Evolutionary conservation across 1,140 invertebrate species (phyloP).

Genomic region (Meloidogyne floridensis): DNA sequence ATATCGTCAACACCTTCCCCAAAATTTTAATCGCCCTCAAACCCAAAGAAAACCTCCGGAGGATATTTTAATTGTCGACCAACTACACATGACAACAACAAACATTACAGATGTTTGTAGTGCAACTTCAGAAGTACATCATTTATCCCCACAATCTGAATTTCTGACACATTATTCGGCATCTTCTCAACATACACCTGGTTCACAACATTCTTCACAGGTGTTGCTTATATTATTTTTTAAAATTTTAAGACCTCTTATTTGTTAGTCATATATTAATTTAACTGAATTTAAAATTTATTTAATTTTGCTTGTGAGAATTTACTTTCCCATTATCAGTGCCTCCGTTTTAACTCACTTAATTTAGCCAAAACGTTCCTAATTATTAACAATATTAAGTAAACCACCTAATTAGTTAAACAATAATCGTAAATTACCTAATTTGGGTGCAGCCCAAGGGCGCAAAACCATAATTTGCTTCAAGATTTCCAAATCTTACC

Average conservation of each 20-base stretch:
- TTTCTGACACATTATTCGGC: conserved; percentile 45
- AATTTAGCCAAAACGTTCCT: too few species aligned
- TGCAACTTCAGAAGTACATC: conserved; percentile 20
- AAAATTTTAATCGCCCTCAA: conserved; percentile 13
- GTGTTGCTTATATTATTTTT: not conserved
- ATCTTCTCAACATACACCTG: conserved; percentile 47
- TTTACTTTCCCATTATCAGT: too few species aligned
- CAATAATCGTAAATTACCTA: too few species aligned
- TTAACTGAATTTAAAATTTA: too few species aligned
- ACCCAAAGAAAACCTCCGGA: conserved; percentile 18
- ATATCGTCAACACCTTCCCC: not conserved
- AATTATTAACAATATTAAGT: too few species aligned
- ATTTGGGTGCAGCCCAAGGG: too few species aligned
- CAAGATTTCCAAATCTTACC: too few species aligned
- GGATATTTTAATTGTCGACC: conserved; percentile 23
- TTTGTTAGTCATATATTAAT: too few species aligned
- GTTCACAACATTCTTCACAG: conserved; percentile 41
- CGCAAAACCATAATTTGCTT: too few species aligned
- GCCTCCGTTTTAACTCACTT: too few species aligned
- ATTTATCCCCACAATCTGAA: conserved; percentile 37
- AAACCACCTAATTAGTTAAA: too few species aligned
- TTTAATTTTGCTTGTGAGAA: too few species aligned
- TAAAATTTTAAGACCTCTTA: not conserved
- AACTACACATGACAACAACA: conserved; percentile 13
- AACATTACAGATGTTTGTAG: not conserved